Percentiles rank a stretch among this genome's conserved stretches.
Evolutionary conservation across 2,113 vertebrate species (phyloP).

Genomic region (Stigmatopora argus): DNA sequence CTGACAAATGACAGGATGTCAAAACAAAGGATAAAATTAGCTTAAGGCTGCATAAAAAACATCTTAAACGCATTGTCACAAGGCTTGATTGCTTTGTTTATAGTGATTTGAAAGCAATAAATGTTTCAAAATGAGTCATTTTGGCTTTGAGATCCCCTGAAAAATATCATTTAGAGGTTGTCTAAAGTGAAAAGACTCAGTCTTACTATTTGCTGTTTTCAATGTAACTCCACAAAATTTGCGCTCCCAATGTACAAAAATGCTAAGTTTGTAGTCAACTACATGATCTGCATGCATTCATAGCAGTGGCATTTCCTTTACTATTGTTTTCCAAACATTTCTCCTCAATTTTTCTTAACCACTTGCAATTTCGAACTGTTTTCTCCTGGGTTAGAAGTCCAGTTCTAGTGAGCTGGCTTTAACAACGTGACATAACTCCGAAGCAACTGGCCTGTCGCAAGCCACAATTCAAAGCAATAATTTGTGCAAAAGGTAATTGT

Average conservation of each 20-base stretch:
- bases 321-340: background rate
- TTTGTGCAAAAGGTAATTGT: background rate
- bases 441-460: background rate
- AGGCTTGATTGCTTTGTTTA: background rate
- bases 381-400: background rate
- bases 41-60: background rate
- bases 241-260: background rate
- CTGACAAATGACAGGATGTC: background rate
- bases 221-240: background rate
- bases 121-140: background rate
- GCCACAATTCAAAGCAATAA: background rate
- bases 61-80: background rate
- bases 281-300: background rate
- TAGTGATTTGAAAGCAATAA: background rate
- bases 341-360: background rate
- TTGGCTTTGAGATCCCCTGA: background rate
- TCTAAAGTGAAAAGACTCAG: no score
- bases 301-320: background rate
- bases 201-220: background rate
- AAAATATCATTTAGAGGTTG: no score
- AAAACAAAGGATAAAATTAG: background rate
- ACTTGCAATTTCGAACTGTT: background rate
- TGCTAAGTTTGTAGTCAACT: background rate
- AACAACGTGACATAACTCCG: background rate
- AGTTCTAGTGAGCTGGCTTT: conserved; percentile 4